These are phyloP conservation scores for Drosophila orosa DNA, from an alignment of 1,140 invertebrate genomes.

Conservation along the genomic window DNA sequence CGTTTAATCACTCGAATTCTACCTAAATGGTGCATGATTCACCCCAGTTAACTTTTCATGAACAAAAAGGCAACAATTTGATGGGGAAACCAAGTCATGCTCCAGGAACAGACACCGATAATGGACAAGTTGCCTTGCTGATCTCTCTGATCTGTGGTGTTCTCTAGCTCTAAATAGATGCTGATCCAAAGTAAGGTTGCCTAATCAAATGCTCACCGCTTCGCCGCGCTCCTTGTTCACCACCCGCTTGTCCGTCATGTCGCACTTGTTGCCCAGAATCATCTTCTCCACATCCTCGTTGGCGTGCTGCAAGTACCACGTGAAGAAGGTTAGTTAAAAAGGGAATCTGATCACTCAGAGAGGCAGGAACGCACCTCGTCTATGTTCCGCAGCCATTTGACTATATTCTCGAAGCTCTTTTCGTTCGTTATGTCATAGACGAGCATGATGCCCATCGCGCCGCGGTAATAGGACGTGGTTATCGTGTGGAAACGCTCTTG, in stretches of 20 bases:
- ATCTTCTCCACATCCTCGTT: constrained; percentile 99
- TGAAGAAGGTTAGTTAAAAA: not conserved
- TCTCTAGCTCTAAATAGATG: not conserved
- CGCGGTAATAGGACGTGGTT: constrained; percentile 98
- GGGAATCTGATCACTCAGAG: not conserved
- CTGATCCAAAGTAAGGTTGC: too few relatives aligned
- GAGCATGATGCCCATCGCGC: constrained; percentile 99
- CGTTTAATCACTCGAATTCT: not conserved
- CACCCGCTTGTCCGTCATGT: constrained; percentile 98
- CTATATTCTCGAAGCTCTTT: constrained; percentile 99
- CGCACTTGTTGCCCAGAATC: constrained; percentile 99
- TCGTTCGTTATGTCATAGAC: constrained; percentile 99
- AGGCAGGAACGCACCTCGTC: constrained; percentile 90
- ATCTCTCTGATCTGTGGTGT: not conserved
- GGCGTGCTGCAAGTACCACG: constrained; percentile 90
- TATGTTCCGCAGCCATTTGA: constrained; percentile 99
- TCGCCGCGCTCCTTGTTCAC: constrained; percentile 96
- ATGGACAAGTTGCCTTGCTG: not conserved
- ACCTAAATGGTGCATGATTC: not conserved
- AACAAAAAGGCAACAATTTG: not conserved
- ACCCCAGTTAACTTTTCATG: not conserved
- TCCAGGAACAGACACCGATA: not conserved
- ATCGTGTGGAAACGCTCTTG: constrained; percentile 98
- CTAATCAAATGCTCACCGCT: constrained; percentile 86
- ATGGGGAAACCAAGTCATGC: not conserved